Base-by-base conservation (phyloP, 2,113 vertebrate species). In the Toxotes chatareus region DNA sequence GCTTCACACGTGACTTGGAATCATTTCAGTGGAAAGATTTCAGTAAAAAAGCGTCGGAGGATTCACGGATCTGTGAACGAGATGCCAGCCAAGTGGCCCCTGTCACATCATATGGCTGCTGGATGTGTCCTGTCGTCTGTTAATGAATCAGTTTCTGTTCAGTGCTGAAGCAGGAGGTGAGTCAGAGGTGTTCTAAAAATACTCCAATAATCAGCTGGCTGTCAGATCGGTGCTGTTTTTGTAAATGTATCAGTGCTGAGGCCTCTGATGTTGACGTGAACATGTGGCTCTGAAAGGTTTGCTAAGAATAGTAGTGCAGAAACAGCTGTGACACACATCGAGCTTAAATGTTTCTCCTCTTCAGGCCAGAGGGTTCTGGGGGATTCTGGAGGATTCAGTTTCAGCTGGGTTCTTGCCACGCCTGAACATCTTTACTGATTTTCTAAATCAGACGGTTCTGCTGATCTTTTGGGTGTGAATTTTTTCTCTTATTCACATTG, bases 131-230 rank as follows among this genome's bases (percentile, higher is more conserved):
- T 0, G 32, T 19, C 16, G 8, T 83, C 51, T 14, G 44, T 44
- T 66, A 10, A 60, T 73, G n/a, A 66, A 80, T 7, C 46, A 9
- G 10, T 49, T 57, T 4, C 13, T 53, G 59, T 31, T 53, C 32
- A 32, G 42, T 61, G 56, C 44, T 11, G 44, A 53, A 13, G 57
- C 59, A 4, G 59, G 40, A 64, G 13, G 31, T 2, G 9, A 38
- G 73, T 38, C 59, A 32, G 66, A 49, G 40, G 31, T 65, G n/a
- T 4, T 49, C 66, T 42, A 51, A 32, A 59, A 60, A 77, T 71
- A 44, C 7, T 5, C 23, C 4, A 36, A 8, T 31, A 5, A 65
- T 70, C 73, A 27, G 73, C 42, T 27, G 23, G 0, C 27, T 72
- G 59, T 72, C 73, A 83, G 13, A 10, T 40, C 0, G n/a, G 32